Percentiles rank a stretch among this genome's conserved stretches.
phyloP scores from a whole-genome alignment of 2,797 vertebrate genomes.

The Fratercula arctica region DNA sequence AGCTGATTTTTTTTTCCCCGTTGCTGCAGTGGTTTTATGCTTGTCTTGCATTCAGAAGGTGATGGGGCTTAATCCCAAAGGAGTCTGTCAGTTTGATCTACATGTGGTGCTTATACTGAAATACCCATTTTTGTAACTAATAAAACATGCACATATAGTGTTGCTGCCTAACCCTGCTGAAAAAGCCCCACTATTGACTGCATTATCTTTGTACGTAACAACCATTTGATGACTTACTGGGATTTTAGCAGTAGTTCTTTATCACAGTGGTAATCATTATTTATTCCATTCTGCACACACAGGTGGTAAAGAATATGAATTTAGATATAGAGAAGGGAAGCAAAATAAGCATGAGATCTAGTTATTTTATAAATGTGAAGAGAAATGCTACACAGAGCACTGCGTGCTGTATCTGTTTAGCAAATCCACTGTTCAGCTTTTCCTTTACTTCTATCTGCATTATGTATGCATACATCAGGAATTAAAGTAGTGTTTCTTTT shows the following conservation, averaged over 20 bases:
- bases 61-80: constrained; percentile 75
- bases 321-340: constrained; percentile 41
- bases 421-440: constrained; percentile 17
- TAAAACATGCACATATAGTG: constrained; percentile 73
- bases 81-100: constrained; percentile 72
- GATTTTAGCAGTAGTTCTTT: constrained; percentile 67
- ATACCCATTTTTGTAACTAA: constrained; percentile 74
- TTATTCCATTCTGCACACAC: constrained; percentile 67
- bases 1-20: constrained; percentile 74
- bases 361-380: constrained; percentile 51
- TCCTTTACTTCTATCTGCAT: neutral
- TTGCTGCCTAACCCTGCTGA: constrained; percentile 71
- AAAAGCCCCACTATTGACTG: constrained; percentile 69
- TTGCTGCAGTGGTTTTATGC: constrained; percentile 81
- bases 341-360: constrained; percentile 55
- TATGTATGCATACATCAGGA: neutral
- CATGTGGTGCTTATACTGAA: constrained; percentile 72
- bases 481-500: neutral
- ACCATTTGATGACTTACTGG: constrained; percentile 71
- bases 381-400: constrained; percentile 16
- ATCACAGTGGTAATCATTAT: constrained; percentile 71
- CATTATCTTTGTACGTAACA: constrained; percentile 69
- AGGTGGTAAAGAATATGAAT: constrained; percentile 74
- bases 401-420: neutral
- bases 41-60: constrained; percentile 83